Base-by-base conservation (phyloP, 2,888 invertebrate genomes). In the Drosophila rubida region DNA sequence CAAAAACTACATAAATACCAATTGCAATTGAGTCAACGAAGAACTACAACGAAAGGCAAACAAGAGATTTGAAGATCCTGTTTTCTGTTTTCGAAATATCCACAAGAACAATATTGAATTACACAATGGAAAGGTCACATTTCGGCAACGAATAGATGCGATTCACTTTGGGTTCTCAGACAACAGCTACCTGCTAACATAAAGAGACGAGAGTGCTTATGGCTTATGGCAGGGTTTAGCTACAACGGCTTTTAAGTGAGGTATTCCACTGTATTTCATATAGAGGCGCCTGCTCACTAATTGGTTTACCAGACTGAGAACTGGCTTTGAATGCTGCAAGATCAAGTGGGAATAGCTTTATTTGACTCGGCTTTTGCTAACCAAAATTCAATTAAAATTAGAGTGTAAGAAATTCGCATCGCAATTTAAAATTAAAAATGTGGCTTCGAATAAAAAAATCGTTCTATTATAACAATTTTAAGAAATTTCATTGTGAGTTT, bases 81-180 rank as follows among this genome's bases (percentile, higher is more conserved):
- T 78, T 78, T 69, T 68, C 79, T 81, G 77, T 74, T 76, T 69
- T 70, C 42, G 22, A 61, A 66, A 72, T 30, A 54, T 35, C 39
- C 42, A 67, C 13, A 46, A 61, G 46, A 66, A 75, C 61, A 84
- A 83, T 82, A 82, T 82, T 83, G 78, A 80, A 80, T 82, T 82
- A 83, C 82, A 67, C 68, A 79, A 54, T 25, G 59, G 62, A 62
- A 67, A 71, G 70, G 60, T 68, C 67, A 57, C 41, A 55, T 55
- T 70, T 70, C 65, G 30, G 60, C 32, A 55, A 13, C 4, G 35
- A 19, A 35, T 48, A 48, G 48, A 48, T 35, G 22, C 49, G 49
- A 49, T 22, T 22, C 19, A 13, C n/a, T 63, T 67, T 14, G 4
- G 39, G 39, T 9, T 11, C 14, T 23, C 22, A 30, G 42, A 19